These are phyloP conservation scores for Cryptotis parvus DNA, from an alignment of 2,113 vertebrate genomes.

Conservation along the genomic window DNA sequence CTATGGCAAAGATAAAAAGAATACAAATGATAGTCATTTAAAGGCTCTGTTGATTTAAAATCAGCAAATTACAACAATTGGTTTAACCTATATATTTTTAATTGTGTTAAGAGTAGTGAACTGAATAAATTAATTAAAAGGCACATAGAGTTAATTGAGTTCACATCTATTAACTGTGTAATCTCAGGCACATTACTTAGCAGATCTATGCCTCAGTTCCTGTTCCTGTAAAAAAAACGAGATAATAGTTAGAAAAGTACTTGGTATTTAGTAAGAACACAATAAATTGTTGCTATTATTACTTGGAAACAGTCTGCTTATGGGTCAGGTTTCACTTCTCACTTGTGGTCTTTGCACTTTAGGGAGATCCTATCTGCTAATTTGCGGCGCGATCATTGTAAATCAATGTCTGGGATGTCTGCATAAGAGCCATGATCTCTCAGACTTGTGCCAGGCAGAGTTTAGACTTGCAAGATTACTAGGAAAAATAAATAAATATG, in stretches of 20 bases:
- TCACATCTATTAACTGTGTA: neutral
- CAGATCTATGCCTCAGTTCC: neutral
- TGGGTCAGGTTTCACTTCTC: slow-evolving; percentile 24
- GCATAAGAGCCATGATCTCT: neutral
- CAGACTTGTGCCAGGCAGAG: neutral
- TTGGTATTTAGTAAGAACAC: neutral
- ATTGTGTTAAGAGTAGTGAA: slow-evolving; percentile 1
- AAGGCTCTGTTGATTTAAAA: slow-evolving; percentile 55
- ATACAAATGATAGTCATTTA: slow-evolving; percentile 51
- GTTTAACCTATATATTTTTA: slow-evolving; percentile 53
- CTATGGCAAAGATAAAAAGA: slow-evolving; percentile 19
- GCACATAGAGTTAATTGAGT: neutral
- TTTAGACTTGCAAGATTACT: slow-evolving; percentile 31
- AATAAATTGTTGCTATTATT: neutral
- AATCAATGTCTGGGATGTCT: slow-evolving; percentile 12
- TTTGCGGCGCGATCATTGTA: neutral
- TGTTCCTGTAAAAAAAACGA: slow-evolving; percentile 8
- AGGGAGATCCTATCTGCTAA: neutral
- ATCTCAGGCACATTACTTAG: slow-evolving; percentile 38
- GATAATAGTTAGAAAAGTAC: slow-evolving; percentile 20
- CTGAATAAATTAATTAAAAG: slow-evolving; percentile 51
- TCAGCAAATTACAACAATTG: slow-evolving; percentile 34
- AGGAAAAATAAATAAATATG: slow-evolving; percentile 24
- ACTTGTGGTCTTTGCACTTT: neutral
- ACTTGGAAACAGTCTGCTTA: neutral